phyloP scores from a whole-genome alignment of 2,797 vertebrate genomes.

The Eleutherodactylus coqui region DNA sequence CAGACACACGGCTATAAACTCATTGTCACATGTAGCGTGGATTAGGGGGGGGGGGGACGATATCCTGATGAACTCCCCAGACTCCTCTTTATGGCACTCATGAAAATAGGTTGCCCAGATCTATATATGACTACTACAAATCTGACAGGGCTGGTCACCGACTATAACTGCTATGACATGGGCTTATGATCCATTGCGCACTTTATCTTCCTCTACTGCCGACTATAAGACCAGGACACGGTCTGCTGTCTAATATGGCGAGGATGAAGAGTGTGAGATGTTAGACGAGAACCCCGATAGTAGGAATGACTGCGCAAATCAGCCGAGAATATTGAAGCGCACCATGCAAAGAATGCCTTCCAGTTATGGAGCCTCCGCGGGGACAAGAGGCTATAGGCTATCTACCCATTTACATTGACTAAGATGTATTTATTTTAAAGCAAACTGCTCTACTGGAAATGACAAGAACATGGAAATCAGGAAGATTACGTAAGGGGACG shows the following conservation, averaged over 20 bases:
- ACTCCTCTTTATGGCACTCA: too few relatives aligned
- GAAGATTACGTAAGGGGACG: conserved; percentile 30
- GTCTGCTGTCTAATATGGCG: neutral
- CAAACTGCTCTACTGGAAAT: conserved; percentile 36
- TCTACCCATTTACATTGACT: conserved; percentile 40
- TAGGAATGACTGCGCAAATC: conserved; percentile 21
- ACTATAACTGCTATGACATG: neutral
- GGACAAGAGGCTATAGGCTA: conserved; percentile 37
- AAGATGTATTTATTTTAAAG: conserved; percentile 43
- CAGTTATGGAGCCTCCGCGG: conserved; percentile 21
- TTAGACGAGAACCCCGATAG: neutral
- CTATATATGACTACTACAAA: neutral
- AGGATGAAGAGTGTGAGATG: neutral
- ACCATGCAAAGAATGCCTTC: neutral
- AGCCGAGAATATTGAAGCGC: conserved; percentile 25
- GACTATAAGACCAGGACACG: neutral
- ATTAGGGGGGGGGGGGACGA: too few relatives aligned
- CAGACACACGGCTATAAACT: too few relatives aligned
- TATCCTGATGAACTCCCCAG: too few relatives aligned
- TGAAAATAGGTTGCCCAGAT: too few relatives aligned
- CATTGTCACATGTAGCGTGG: too few relatives aligned
- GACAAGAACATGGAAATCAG: conserved; percentile 47
- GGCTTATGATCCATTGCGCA: neutral
- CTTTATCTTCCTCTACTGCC: neutral
- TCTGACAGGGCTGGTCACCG: neutral